These are phyloP conservation scores for Ataeniobius toweri DNA, from an alignment of 2,797 vertebrate genomes.

Conservation along the genomic window DNA sequence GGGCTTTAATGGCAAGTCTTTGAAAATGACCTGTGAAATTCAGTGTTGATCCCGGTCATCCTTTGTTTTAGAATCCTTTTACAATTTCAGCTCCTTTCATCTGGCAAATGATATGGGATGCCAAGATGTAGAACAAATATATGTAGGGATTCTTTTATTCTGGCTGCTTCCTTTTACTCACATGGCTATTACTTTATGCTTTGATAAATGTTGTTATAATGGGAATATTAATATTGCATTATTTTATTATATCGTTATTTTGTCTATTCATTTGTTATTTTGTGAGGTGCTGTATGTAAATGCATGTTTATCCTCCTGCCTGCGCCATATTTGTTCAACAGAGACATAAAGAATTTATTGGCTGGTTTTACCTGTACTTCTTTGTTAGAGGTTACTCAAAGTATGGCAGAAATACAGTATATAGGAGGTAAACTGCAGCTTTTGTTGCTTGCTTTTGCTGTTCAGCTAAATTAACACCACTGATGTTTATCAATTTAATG, in stretches of 20 bases:
- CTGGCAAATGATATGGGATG: not conserved
- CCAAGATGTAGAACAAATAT: not conserved
- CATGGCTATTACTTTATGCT: not conserved
- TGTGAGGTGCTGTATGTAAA: no score
- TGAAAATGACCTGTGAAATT: no score
- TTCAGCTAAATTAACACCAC: not conserved
- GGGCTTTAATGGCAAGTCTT: not conserved
- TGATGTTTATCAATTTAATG: not conserved
- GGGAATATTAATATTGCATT: not conserved
- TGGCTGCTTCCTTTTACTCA: not conserved
- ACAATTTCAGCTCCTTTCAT: not conserved
- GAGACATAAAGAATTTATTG: not conserved
- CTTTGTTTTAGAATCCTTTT: not conserved
- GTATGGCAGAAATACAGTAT: not conserved
- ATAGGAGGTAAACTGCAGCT: not conserved
- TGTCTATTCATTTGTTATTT: no score
- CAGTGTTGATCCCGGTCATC: not conserved
- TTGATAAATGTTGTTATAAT: not conserved
- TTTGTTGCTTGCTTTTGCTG: not conserved
- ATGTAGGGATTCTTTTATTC: not conserved
- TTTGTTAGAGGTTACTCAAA: not conserved
- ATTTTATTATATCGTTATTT: not conserved
- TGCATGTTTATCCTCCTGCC: not conserved
- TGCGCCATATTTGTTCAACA: not conserved
- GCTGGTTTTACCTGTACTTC: not conserved